Conservation (phyloP, 2,113 vertebrate species). For the Plectropomus leopardus region DNA sequence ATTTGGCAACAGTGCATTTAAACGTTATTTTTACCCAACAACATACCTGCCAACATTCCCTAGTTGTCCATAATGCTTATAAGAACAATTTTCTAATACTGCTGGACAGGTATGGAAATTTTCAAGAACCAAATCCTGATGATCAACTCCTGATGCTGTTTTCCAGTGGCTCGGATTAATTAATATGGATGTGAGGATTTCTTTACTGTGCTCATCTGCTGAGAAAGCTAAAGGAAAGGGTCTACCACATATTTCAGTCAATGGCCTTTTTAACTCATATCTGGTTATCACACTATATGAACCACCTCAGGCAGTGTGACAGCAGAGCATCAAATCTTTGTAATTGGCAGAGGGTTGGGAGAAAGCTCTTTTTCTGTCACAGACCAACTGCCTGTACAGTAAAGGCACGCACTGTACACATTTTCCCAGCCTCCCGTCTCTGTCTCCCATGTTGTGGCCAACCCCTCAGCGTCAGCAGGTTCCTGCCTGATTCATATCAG, state of each 20-base stretch:
- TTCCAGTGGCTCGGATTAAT: constrained; percentile 30
- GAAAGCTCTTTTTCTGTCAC: not conserved
- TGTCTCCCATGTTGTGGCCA: not conserved
- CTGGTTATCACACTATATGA: too few species aligned
- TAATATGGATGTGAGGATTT: constrained; percentile 50
- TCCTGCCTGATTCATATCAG: too few species aligned
- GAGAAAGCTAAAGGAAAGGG: not conserved
- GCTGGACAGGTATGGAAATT: not conserved
- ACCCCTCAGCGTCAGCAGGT: too few species aligned
- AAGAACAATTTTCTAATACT: not conserved
- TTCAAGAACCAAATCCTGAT: constrained; percentile 3
- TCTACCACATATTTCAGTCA: constrained; percentile 10
- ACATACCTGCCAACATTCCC: not conserved
- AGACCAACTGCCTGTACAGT: not conserved
- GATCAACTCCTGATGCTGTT: constrained; percentile 49
- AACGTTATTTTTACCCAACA: not conserved
- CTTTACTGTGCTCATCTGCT: constrained; percentile 20
- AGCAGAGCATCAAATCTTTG: not conserved
- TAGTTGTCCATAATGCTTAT: not conserved
- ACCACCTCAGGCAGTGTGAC: not conserved
- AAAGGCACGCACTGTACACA: too few species aligned
- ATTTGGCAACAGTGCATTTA: not conserved
- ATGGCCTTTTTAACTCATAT: too few species aligned
- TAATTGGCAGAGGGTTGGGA: not conserved
- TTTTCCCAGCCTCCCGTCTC: not conserved